Evolutionary conservation across 2,113 vertebrate genomes (phyloP).

Genomic region (Corvus moneduloides): DNA sequence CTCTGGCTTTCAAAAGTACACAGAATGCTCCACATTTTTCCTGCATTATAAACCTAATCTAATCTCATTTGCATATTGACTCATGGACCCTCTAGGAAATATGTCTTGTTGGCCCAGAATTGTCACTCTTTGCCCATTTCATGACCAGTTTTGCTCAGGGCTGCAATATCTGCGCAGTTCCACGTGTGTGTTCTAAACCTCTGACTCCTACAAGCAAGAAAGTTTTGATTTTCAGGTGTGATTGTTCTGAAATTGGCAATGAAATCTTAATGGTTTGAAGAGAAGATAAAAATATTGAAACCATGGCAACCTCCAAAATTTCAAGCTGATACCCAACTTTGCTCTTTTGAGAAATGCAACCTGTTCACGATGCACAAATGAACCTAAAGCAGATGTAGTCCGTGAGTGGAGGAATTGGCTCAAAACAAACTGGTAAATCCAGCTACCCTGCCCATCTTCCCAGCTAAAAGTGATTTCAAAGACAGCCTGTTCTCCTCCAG

Average conservation of each 20-base stretch:
- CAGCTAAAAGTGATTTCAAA: background rate
- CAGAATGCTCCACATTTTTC: background rate
- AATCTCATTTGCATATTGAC: background rate
- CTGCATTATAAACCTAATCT: background rate
- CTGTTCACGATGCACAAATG: background rate
- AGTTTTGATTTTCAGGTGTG: background rate
- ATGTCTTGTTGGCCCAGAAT: background rate
- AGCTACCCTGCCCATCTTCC: background rate
- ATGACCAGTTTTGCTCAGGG: background rate
- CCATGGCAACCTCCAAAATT: slow-evolving; percentile 51
- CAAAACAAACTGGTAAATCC: background rate
- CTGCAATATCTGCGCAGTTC: background rate
- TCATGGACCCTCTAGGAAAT: background rate
- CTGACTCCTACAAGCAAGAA: background rate
- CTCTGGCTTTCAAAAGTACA: slow-evolving; percentile 26
- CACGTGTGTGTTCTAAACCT: background rate
- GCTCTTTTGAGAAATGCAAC: background rate
- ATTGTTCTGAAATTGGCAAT: background rate
- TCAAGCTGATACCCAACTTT: background rate
- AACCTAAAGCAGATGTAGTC: background rate
- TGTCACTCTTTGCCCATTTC: background rate
- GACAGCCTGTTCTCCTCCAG: background rate
- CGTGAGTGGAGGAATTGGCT: background rate
- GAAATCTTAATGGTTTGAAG: slow-evolving; percentile 4
- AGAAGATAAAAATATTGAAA: slow-evolving; percentile 47